These are phyloP conservation scores for Lucilia cuprina DNA, from an alignment of 1,140 invertebrate species.

Conservation along the genomic window DNA sequence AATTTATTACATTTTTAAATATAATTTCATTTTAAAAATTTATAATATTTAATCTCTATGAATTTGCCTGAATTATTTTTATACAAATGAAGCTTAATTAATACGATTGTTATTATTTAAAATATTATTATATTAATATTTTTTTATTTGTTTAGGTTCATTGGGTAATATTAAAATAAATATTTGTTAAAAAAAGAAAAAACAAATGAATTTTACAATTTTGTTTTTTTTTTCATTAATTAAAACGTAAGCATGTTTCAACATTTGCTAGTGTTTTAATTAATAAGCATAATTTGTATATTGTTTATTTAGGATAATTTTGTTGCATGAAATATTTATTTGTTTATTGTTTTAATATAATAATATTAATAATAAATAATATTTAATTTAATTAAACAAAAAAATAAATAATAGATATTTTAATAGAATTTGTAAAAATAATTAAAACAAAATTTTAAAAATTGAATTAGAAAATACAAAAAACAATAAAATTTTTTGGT, in stretches of 20 bases:
- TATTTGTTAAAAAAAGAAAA: not conserved
- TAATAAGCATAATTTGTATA: not conserved
- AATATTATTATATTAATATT: not conserved
- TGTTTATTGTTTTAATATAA: not conserved
- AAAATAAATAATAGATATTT: too few species aligned
- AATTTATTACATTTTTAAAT: too few species aligned
- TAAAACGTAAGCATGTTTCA: not conserved
- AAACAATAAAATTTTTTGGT: too few species aligned
- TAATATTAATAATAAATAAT: not conserved
- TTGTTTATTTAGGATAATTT: not conserved
- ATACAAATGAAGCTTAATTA: not conserved
- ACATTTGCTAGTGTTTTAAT: not conserved
- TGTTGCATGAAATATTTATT: not conserved
- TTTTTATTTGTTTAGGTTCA: not conserved
- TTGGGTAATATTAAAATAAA: not conserved
- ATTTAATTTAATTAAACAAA: too few species aligned
- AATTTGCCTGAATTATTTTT: not conserved
- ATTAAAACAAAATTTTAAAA: too few species aligned
- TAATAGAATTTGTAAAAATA: too few species aligned
- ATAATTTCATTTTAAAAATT: too few species aligned
- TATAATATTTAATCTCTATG: not conserved
- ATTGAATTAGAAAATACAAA: too few species aligned
- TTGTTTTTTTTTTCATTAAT: not conserved
- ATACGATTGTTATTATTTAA: not conserved
- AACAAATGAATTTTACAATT: not conserved